These are phyloP conservation scores for Patella pellucida DNA, from an alignment of 2,888 invertebrate genomes.

Conservation along the genomic window DNA sequence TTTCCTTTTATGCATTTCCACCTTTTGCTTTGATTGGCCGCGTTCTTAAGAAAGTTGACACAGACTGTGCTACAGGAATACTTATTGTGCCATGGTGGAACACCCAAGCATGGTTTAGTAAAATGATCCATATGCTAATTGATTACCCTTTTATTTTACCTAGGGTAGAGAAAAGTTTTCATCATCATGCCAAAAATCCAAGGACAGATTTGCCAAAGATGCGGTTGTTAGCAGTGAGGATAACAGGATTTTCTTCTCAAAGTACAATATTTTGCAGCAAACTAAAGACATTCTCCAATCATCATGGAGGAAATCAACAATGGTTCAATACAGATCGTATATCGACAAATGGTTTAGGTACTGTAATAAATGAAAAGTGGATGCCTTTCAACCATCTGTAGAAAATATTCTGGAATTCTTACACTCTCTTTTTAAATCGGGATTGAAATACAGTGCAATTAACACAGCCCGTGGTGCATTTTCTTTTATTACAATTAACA, in stretches of 20 bases:
- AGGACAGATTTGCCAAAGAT: not conserved
- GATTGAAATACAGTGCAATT: conserved; percentile 20
- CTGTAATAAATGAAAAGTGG: conserved; percentile 1
- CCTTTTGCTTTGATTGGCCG: conserved; percentile 21
- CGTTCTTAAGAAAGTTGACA: conserved; percentile 22
- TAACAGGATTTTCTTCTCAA: conserved; percentile 5
- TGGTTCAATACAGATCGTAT: conserved; percentile 18
- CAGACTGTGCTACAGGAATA: conserved; percentile 19
- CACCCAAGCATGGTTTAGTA: conserved; percentile 29
- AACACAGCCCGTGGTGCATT: conserved; percentile 20
- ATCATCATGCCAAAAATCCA: not conserved
- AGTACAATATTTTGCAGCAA: conserved; percentile 3
- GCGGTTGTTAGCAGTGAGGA: conserved; percentile 1
- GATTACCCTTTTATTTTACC: not conserved
- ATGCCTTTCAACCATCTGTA: conserved; percentile 18
- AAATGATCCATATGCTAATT: conserved; percentile 21
- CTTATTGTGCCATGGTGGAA: conserved; percentile 28
- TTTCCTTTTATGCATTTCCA: conserved; percentile 28
- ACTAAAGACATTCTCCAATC: conserved; percentile 9
- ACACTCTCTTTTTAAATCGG: conserved; percentile 13
- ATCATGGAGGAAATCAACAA: conserved; percentile 15
- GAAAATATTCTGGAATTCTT: conserved; percentile 21
- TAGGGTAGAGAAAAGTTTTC: not conserved
- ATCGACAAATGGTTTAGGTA: conserved; percentile 15
- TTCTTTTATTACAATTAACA: conserved; percentile 1